These are phyloP conservation scores for Contarinia nasturtii DNA, from an alignment of 1,140 invertebrate genomes.

Conservation along the genomic window DNA sequence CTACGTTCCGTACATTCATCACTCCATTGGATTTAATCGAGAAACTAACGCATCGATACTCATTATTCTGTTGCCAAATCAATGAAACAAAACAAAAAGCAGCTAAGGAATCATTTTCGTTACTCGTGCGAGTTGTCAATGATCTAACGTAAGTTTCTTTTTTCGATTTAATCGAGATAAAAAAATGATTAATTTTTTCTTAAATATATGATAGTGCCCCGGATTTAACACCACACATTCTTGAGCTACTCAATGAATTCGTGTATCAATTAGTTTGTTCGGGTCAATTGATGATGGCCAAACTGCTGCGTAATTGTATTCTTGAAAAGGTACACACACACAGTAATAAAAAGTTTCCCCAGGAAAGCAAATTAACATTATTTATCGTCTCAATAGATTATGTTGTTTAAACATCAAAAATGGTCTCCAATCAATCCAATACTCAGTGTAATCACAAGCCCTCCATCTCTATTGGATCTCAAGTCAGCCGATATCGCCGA, in stretches of 20 bases:
- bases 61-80: conserved; percentile 55
- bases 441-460: conserved; percentile 4
- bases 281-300: conserved; percentile 71
- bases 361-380: background rate
- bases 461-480: conserved; percentile 61
- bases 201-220: conserved; percentile 36
- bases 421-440: background rate
- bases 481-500: conserved; percentile 75
- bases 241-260: conserved; percentile 71
- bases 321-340: conserved; percentile 45
- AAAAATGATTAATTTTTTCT: background rate
- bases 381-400: conserved; percentile 8
- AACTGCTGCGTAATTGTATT: conserved; percentile 72
- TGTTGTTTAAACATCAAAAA: conserved; percentile 17
- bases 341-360: background rate
- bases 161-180: background rate
- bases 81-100: conserved; percentile 55
- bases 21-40: conserved; percentile 69
- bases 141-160: conserved; percentile 67
- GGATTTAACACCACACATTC: conserved; percentile 56
- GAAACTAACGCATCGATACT: conserved; percentile 60
- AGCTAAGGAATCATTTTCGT: conserved; percentile 67
- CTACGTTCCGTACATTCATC: conserved; percentile 90
- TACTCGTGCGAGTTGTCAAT: conserved; percentile 80
- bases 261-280: conserved; percentile 76